Evolutionary conservation across 2,797 vertebrate genomes (phyloP).

Genomic region (Rhyacichthys aspro): DNA sequence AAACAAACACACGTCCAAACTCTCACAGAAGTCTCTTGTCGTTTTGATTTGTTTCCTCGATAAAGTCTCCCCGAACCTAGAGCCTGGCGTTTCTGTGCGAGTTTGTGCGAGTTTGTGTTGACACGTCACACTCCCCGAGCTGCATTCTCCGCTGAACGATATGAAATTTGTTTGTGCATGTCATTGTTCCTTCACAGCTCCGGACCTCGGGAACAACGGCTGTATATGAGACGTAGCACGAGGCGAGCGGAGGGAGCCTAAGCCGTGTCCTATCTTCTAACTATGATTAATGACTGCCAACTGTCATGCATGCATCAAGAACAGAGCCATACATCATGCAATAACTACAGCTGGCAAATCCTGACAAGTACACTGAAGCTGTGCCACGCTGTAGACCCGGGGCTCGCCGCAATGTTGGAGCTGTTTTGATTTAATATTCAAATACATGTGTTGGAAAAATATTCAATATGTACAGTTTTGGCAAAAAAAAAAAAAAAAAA

Average conservation of each 20-base stretch:
- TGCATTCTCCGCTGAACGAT: constrained; percentile 15
- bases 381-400: constrained; percentile 43
- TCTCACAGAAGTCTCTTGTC: no score
- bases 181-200: constrained; percentile 28
- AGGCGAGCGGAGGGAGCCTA: constrained; percentile 40
- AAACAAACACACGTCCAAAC: no score
- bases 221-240: constrained; percentile 33
- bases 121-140: not conserved
- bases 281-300: constrained; percentile 79
- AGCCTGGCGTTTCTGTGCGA: no score
- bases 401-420: constrained; percentile 51
- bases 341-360: constrained; percentile 76
- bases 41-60: no score
- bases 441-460: constrained; percentile 55
- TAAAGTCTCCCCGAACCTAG: no score
- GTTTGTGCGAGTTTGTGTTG: constrained; percentile 11
- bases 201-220: constrained; percentile 15
- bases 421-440: constrained; percentile 71
- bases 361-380: constrained; percentile 71
- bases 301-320: constrained; percentile 74
- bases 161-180: constrained; percentile 41
- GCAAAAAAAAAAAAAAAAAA: constrained; percentile 41
- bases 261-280: constrained; percentile 72
- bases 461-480: constrained; percentile 48
- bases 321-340: constrained; percentile 73